Evolutionary conservation across 2,888 invertebrate species (phyloP), one percentile per base, ranked within the genome.

Genomic region (Buathra laborator): DNA sequence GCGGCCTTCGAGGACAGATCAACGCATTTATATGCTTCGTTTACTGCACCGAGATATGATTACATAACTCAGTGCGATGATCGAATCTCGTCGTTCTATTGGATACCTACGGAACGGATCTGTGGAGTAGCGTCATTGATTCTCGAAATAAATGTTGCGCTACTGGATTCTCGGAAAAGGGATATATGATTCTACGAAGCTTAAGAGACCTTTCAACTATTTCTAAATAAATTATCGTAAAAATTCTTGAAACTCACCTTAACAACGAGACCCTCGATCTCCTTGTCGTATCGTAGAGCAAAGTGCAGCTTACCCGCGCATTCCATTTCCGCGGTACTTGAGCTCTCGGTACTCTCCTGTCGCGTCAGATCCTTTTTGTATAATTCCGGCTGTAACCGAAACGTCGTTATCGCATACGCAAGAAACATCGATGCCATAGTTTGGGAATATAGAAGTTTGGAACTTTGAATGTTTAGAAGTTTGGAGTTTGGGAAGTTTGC

Each of bases 241-340:
- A 80, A 62, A 78, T 81, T 71, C 75, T 62, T 32, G n/a, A 44
- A 66, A 75, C 94, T 93, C 91, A 98, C 97, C 95, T 97, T 97
- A 1, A 97, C 97, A 62, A 97, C 95, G 1, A 98, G 95, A 6
- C 96, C 97, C 89, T 97, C 97, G 29, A 97, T 96, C 89, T 97
- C 97, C 87, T 96, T 96, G 90, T 97, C 97, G 93, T 97, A 98
- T 78, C 96, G 95, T 12, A 98, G 94, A 2, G 97, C 96, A 92
- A 98, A 98, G 91, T 97, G 97, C 71, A 98, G 95, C 91, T 97
- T 97, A 10, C 98, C 98, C 81, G 96, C 96, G 90, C 96, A 96
- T 89, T 97, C 97, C 94, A 96, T 94, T 85, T 97, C 96, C 1
- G 96, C 95, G 19, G 94, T 94, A 77, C 95, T 95, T 53, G 95